Base-by-base conservation (phyloP, 2,113 vertebrate species). In the Azemiops feae region DNA sequence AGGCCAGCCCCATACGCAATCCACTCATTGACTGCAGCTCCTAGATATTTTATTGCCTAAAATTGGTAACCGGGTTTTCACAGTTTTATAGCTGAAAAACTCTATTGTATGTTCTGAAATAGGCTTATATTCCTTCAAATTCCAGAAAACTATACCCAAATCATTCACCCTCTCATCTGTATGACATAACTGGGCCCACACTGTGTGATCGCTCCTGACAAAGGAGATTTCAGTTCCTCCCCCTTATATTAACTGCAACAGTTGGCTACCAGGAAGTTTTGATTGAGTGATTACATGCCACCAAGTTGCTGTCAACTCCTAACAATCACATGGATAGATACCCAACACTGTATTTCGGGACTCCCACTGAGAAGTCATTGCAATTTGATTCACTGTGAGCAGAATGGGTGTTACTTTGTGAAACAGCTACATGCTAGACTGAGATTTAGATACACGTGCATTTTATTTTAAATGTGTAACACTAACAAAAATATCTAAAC, bases 401-500 rank as follows among this genome's bases (percentile, higher is more conserved):
- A 50, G 85, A 50, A 50, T 50, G 74, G 25, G 3, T 87, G 25
- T 14, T 87, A 16, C 23, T 12, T 12, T 25, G 11, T 2, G 0
- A 87, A 50, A 27, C 25, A 47, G 45, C 25, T 50, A 87, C 4
- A 57, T 74, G 52, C 20, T 23, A 91, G 8, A 39, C 53, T 39
- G 34, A 92, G 39, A 89, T 92, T 94, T 92, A 94, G 34, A 92
- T 27, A 1, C 2, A 34, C 50, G 43, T 12, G 87, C 30, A 91
- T 89, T 93, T 92, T 89, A 91, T 88, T 95, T 94, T 90, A 57
- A 94, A 89, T 12, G 60, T 23, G 27, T 20, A 88, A 34, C 30
- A 93, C 94, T 87, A 47, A 86, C 94, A 52, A 93, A 96, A 92
- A 55, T 52, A 34, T 69, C 5, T 16, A 93, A 89, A 52, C 81